These are phyloP conservation scores for Sebastolobus altivelis DNA, from an alignment of 2,797 vertebrate genomes.

Conservation along the genomic window DNA sequence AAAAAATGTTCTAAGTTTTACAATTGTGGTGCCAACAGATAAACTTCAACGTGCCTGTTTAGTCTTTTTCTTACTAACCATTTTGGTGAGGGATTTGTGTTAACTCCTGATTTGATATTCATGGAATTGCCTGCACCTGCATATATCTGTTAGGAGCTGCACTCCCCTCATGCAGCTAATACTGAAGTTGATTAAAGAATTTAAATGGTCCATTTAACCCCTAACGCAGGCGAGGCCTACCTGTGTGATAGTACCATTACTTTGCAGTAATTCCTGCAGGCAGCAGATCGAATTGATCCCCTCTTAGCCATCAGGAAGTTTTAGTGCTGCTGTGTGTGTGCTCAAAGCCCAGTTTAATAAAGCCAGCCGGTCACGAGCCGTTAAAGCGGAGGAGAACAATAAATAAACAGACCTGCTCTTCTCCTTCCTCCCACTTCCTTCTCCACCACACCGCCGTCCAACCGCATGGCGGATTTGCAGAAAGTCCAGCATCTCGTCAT, in stretches of 20 bases:
- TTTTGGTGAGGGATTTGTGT: slow-evolving; percentile 25
- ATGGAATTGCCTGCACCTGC: slow-evolving; percentile 55
- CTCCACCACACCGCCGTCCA: slow-evolving; percentile 23
- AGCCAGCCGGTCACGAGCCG: slow-evolving; percentile 83
- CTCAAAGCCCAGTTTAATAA: slow-evolving; percentile 91
- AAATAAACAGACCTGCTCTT: slow-evolving; percentile 82
- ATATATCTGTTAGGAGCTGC: slow-evolving; percentile 50
- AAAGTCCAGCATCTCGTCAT: slow-evolving; percentile 26
- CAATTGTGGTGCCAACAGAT: not conserved
- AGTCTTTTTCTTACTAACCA: slow-evolving; percentile 10
- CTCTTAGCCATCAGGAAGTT: slow-evolving; percentile 83
- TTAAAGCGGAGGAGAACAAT: slow-evolving; percentile 84
- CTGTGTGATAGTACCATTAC: slow-evolving; percentile 81
- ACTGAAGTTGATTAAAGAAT: slow-evolving; percentile 86
- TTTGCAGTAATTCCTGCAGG: slow-evolving; percentile 84
- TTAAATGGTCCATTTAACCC: slow-evolving; percentile 85
- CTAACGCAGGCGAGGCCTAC: slow-evolving; percentile 72
- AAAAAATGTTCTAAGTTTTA: slow-evolving; percentile 10
- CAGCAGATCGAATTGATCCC: slow-evolving; percentile 84
- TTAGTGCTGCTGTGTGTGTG: slow-evolving; percentile 86
- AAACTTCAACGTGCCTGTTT: slow-evolving; percentile 4
- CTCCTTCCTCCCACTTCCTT: slow-evolving; percentile 44
- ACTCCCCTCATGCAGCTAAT: slow-evolving; percentile 68
- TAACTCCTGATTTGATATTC: slow-evolving; percentile 72
- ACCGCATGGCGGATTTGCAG: slow-evolving; percentile 35